These are phyloP conservation scores for Parnassius smintheus DNA, from an alignment of 2,888 invertebrate genomes.

Conservation along the genomic window DNA sequence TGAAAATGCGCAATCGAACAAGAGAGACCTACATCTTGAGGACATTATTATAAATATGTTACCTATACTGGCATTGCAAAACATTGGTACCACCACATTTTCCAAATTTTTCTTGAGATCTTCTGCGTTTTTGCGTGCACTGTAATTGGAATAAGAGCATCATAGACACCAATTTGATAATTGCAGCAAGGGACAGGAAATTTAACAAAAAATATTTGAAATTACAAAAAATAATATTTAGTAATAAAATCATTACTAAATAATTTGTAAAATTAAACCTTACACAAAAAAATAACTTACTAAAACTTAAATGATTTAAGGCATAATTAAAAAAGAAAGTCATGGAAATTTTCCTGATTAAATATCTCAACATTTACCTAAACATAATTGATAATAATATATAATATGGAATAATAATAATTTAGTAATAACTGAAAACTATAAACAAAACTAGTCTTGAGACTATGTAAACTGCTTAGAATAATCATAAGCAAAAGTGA, in stretches of 20 bases:
- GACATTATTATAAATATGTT: slow-evolving; percentile 82
- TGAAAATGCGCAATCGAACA: slow-evolving; percentile 72
- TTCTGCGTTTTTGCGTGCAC: slow-evolving; percentile 97
- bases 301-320: neutral
- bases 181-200: slow-evolving; percentile 48
- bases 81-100: slow-evolving; percentile 98
- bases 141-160: slow-evolving; percentile 83
- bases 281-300: neutral
- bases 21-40: slow-evolving; percentile 71
- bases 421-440: neutral
- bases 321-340: neutral
- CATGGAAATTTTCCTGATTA: neutral
- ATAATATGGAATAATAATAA: too few relatives aligned
- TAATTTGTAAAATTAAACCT: neutral
- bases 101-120: slow-evolving; percentile 96
- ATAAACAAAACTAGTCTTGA: too few relatives aligned
- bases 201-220: slow-evolving; percentile 17
- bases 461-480: too few relatives aligned
- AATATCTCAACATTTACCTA: slow-evolving; percentile 12
- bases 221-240: slow-evolving; percentile 7
- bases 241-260: slow-evolving; percentile 23
- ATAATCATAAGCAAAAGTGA: slow-evolving; percentile 14
- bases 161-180: slow-evolving; percentile 73
- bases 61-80: slow-evolving; percentile 94
- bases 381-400: neutral